Conservation (phyloP, 1,140 invertebrate species). For the Pogonomyrmex barbatus region DNA sequence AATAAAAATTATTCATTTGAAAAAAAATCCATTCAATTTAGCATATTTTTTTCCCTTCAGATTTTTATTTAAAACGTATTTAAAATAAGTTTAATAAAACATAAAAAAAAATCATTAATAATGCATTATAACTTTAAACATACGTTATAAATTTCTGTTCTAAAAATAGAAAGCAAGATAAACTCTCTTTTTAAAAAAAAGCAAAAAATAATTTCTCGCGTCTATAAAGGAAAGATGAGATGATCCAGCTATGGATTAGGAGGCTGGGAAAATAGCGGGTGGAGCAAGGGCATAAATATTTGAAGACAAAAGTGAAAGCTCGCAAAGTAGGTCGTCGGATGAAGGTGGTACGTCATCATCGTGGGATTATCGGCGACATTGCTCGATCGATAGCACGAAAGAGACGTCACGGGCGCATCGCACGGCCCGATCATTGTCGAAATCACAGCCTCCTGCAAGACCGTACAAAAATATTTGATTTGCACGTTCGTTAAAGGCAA, state of each 20-base stretch:
- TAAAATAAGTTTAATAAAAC: not conserved
- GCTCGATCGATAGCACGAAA: slow-evolving; percentile 48
- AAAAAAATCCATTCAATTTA: not conserved
- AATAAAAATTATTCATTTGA: not conserved
- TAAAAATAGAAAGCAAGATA: not conserved
- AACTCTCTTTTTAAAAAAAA: not conserved
- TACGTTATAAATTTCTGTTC: no score
- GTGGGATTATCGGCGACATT: slow-evolving; percentile 31
- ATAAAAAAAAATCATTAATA: not conserved
- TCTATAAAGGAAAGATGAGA: not conserved
- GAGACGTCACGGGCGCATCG: slow-evolving; percentile 23
- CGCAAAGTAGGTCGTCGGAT: slow-evolving; percentile 57
- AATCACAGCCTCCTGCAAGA: not conserved
- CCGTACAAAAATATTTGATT: slow-evolving; percentile 56
- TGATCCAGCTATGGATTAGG: slow-evolving; percentile 10
- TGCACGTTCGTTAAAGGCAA: slow-evolving; percentile 63
- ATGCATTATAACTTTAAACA: not conserved
- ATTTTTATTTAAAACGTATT: not conserved
- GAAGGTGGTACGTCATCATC: slow-evolving; percentile 47
- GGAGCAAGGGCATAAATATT: slow-evolving; percentile 46
- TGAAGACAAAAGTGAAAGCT: slow-evolving; percentile 56
- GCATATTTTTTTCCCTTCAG: not conserved
- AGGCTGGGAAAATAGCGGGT: slow-evolving; percentile 15
- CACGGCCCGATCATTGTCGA: slow-evolving; percentile 8
- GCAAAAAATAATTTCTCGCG: not conserved